Evolutionary conservation across 2,797 vertebrate genomes (phyloP).

Genomic region (Etheostoma nigrum): DNA sequence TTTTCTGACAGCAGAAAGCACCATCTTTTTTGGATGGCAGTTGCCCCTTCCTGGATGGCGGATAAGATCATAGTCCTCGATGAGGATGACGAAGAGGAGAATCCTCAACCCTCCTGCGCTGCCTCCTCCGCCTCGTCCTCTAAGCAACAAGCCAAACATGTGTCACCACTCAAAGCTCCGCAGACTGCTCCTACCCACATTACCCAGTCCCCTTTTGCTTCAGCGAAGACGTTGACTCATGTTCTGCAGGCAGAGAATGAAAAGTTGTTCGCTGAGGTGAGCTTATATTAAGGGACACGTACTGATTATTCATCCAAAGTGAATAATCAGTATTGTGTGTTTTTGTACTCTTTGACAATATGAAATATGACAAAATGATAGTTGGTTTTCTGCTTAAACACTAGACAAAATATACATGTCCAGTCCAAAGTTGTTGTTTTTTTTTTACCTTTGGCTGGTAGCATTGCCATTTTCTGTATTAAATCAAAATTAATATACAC

Average conservation of each 20-base stretch:
- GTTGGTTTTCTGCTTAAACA: neutral
- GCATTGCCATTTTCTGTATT: neutral
- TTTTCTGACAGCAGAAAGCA: constrained; percentile 27
- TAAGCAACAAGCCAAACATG: neutral
- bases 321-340: neutral
- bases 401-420: neutral
- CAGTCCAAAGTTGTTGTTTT: neutral
- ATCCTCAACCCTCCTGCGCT: constrained; percentile 58
- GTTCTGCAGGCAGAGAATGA: constrained; percentile 81
- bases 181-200: constrained; percentile 73
- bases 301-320: neutral
- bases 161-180: constrained; percentile 17
- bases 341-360: neutral
- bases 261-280: constrained; percentile 82
- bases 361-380: neutral
- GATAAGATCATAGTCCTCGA: constrained; percentile 85
- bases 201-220: constrained; percentile 77
- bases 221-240: constrained; percentile 66
- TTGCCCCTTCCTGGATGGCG: constrained; percentile 72
- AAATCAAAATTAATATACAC: neutral
- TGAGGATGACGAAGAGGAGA: constrained; percentile 79
- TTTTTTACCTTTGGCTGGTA: neutral
- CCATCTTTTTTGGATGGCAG: constrained; percentile 67
- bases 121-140: constrained; percentile 32
- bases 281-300: neutral